These are phyloP conservation scores for Hemicentrotus pulcherrimus DNA, from an alignment of 35 echinoderm and acorn worm species.

Conservation along the genomic window DNA sequence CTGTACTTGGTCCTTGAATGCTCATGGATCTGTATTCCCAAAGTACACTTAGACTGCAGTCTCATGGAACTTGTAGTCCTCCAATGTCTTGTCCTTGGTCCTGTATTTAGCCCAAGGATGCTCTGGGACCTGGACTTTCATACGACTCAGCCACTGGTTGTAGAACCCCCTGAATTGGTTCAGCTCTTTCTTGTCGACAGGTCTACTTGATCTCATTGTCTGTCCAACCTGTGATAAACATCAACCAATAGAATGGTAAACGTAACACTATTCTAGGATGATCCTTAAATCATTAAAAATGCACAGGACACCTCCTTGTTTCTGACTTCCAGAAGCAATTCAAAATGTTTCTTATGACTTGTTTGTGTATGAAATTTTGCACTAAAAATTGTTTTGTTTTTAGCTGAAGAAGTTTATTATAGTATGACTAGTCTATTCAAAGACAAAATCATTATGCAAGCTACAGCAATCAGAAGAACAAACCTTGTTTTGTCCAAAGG, in stretches of 20 bases:
- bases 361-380: too few relatives aligned
- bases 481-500: constrained; percentile 51
- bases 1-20: not conserved
- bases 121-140: constrained; percentile 48
- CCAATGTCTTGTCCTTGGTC: not conserved
- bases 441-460: too few relatives aligned
- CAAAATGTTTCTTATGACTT: too few relatives aligned
- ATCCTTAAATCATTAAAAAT: not conserved
- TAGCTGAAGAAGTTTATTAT: too few relatives aligned
- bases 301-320: too few relatives aligned
- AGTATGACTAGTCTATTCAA: too few relatives aligned
- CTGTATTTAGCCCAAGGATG: constrained; percentile 73
- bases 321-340: too few relatives aligned
- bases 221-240: not conserved
- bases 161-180: constrained; percentile 66
- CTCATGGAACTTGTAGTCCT: constrained; percentile 24
- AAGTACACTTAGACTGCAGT: not conserved
- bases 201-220: not conserved
- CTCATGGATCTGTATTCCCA: not conserved
- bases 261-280: too few relatives aligned
- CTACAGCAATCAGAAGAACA: not conserved
- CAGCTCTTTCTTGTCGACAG: constrained; percentile 39
- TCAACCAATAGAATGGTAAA: too few relatives aligned
- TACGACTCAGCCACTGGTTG: constrained; percentile 59
- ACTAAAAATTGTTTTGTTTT: too few relatives aligned